Evolutionary conservation across 2,113 vertebrate species (phyloP).

Genomic region (Petrocephalus zakoni): DNA sequence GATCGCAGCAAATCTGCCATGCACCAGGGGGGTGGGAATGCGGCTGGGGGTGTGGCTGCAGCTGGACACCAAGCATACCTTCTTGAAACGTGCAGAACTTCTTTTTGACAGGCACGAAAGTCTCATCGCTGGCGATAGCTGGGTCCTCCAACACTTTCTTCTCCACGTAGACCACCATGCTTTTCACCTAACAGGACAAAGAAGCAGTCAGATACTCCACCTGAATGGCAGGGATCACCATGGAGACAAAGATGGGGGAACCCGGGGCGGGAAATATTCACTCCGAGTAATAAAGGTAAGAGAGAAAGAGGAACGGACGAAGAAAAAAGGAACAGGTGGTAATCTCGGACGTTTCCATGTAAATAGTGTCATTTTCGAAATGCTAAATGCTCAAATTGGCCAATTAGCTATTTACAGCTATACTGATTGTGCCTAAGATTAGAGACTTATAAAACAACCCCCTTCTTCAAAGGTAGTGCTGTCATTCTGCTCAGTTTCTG

Average conservation of each 20-base stretch:
- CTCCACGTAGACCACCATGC: constrained; percentile 93
- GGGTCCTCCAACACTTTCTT: constrained; percentile 92
- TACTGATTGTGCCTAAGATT: not conserved
- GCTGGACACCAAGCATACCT: constrained; percentile 54
- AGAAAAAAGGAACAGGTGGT: not conserved
- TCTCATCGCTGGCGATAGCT: constrained; percentile 76
- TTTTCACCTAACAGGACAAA: constrained; percentile 65
- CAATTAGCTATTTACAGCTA: not conserved
- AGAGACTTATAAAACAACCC: not conserved
- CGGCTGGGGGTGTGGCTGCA: not conserved
- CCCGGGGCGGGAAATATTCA: not conserved
- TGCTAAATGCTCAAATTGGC: not conserved
- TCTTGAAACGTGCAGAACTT: constrained; percentile 95
- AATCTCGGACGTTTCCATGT: not conserved
- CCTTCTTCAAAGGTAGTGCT: not conserved
- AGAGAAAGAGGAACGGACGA: not conserved
- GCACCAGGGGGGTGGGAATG: not conserved
- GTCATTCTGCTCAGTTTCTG: not conserved
- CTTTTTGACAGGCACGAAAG: constrained; percentile 78
- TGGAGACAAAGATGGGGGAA: not conserved
- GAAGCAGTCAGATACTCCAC: not conserved
- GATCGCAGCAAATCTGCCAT: not conserved
- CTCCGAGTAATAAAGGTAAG: not conserved
- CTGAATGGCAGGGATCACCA: not conserved
- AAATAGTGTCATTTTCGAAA: not conserved